Conservation (phyloP, 1,140 invertebrate genomes). For the Goniozus legneri region DNA sequence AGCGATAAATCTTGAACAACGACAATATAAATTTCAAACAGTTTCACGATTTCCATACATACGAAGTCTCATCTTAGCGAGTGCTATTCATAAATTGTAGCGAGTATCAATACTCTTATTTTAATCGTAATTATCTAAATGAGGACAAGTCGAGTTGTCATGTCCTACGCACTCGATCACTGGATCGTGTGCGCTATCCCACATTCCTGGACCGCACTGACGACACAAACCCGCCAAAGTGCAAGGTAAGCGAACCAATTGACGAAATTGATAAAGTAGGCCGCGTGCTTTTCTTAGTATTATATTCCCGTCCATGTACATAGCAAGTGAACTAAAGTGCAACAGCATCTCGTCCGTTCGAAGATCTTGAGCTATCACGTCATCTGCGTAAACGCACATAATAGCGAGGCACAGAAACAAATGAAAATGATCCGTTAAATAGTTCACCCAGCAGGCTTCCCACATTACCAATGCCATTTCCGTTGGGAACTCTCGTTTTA, state of each 20-base stretch:
- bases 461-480: constrained; percentile 83
- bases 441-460: constrained; percentile 94
- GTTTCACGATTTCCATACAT: too few relatives aligned
- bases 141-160: constrained; percentile 38
- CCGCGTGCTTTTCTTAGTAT: constrained; percentile 90
- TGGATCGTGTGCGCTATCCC: constrained; percentile 85
- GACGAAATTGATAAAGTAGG: constrained; percentile 83
- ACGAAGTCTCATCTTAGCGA: too few relatives aligned
- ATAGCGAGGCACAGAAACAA: constrained; percentile 88
- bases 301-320: constrained; percentile 92
- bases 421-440: constrained; percentile 90
- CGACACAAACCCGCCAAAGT: constrained; percentile 82
- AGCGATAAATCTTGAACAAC: too few relatives aligned
- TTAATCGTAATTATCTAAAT: constrained; percentile 44
- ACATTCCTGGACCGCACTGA: constrained; percentile 85
- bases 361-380: constrained; percentile 85
- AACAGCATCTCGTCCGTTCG: constrained; percentile 90
- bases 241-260: constrained; percentile 81
- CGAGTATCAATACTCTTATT: too few relatives aligned
- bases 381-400: constrained; percentile 86
- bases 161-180: constrained; percentile 68
- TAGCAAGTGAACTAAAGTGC: constrained; percentile 90
- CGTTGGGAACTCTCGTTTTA: constrained; percentile 87
- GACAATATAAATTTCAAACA: too few relatives aligned
- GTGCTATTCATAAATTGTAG: too few relatives aligned